Base-by-base conservation (phyloP, 2,888 invertebrate species). In the Chrysodeixis includens region DNA sequence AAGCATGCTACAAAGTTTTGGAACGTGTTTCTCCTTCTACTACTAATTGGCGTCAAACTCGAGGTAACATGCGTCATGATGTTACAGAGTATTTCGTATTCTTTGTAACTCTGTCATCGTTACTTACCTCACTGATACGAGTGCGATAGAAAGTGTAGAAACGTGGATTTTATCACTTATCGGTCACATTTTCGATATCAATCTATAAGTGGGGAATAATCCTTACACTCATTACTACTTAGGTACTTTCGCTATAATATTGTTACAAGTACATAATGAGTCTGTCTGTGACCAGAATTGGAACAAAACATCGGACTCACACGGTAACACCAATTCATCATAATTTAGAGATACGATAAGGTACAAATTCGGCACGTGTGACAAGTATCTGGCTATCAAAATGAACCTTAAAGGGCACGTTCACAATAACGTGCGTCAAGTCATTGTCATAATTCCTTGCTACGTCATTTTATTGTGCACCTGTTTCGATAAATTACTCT, bases 381-480 rank as follows among this genome's bases (percentile, higher is more conserved):
- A 9, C 18, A 49, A 46, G 8, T 46, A 9, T 49, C 18, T 49
- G 3, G 20, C 1, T 49, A 18, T 20, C 46, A 49, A 2, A 18
- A 46, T 49, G 18, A 49, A 20, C 20, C 10, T 49, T 1, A 12
- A n/a, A 49, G 18, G 16, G 46, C 46, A 18, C 46, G 46, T 49
- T 49, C 1, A 49, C 3, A 20, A 10, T 20, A 49, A 49, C 46
- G 46, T 49, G 46, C 46, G 10, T 10, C 4, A 9, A 49, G 18
- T 49, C 46, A 49, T 18, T 10, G 20, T 49, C 46, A 49, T 49
- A 18, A 20, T 18, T 49, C 18, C 18, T 20, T 49, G 1, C 46
- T 9, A 46, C 46, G 46, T 49, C 46, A 49, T 46, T 46, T 49
- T 16, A 18, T 18, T 49, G 46, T 49, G 46, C 46, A 49, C 20